Conservation (phyloP, 2,797 vertebrate species). For the Cossypha dichroa region DNA sequence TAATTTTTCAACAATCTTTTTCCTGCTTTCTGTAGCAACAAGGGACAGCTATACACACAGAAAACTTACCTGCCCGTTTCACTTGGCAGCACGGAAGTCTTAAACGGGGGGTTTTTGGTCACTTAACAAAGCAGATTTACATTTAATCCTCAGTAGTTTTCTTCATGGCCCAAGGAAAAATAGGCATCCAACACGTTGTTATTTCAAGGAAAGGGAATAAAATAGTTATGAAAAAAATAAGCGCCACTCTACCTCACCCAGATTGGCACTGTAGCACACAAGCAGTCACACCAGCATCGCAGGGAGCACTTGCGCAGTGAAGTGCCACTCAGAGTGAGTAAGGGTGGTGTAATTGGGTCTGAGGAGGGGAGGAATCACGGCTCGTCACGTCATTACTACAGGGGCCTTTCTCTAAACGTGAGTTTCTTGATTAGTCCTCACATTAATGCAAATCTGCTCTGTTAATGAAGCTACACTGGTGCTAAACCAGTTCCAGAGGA, state of each 20-base stretch:
- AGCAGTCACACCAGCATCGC: background rate
- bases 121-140: background rate
- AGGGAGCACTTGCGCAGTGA: background rate
- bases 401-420: background rate
- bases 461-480: background rate
- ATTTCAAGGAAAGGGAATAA: background rate
- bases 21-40: background rate
- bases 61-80: constrained; percentile 28
- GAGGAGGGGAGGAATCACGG: background rate
- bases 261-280: background rate
- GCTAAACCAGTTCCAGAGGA: background rate
- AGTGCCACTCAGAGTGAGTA: constrained; percentile 1
- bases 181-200: background rate
- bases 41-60: background rate
- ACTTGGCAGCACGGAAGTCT: background rate
- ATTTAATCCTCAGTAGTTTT: constrained; percentile 15
- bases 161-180: background rate
- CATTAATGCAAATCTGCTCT: background rate
- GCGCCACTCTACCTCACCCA: background rate
- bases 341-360: background rate
- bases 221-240: background rate
- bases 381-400: background rate
- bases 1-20: background rate
- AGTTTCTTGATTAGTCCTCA: background rate
- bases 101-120: background rate